These are phyloP conservation scores for Seira ritae DNA, from an alignment of 2,888 invertebrate species.

Conservation along the genomic window DNA sequence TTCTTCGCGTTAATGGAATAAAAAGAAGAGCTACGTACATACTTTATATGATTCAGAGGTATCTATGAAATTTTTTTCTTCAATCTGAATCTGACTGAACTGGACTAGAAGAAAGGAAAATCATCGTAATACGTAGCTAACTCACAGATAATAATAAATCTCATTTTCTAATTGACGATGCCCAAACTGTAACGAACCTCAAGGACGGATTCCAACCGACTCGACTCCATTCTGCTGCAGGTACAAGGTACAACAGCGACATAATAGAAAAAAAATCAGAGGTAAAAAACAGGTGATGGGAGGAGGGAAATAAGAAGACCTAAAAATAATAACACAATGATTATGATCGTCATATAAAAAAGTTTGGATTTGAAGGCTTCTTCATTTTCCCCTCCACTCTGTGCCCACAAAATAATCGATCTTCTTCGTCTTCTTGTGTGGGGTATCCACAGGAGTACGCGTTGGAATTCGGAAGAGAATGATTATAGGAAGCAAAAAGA, in stretches of 20 bases:
- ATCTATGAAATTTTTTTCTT: no score
- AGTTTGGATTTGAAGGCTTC: not conserved
- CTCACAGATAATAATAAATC: slow-evolving; percentile 39
- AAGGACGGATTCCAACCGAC: slow-evolving; percentile 53
- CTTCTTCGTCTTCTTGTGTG: slow-evolving; percentile 59
- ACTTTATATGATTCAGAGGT: no score
- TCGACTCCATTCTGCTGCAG: no score
- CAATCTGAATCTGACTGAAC: no score
- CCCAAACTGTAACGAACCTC: slow-evolving; percentile 66
- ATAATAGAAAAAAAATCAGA: slow-evolving; percentile 10
- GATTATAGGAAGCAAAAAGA: slow-evolving; percentile 37
- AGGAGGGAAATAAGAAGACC: slow-evolving; percentile 36
- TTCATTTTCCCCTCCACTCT: slow-evolving; percentile 30
- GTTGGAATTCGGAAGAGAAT: slow-evolving; percentile 63
- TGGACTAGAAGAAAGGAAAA: no score
- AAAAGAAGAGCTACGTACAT: no score
- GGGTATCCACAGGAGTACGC: slow-evolving; percentile 67
- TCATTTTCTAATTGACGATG: slow-evolving; percentile 64
- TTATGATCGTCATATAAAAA: slow-evolving; percentile 42
- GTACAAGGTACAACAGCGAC: slow-evolving; percentile 38
- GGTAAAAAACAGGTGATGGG: slow-evolving; percentile 40
- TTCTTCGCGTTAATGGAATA: no score
- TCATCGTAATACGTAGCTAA: no score
- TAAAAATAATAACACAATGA: slow-evolving; percentile 47
- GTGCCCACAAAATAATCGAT: slow-evolving; percentile 61